phyloP scores from a whole-genome alignment of 2,797 vertebrate species.

The Oreochromis grahami region DNA sequence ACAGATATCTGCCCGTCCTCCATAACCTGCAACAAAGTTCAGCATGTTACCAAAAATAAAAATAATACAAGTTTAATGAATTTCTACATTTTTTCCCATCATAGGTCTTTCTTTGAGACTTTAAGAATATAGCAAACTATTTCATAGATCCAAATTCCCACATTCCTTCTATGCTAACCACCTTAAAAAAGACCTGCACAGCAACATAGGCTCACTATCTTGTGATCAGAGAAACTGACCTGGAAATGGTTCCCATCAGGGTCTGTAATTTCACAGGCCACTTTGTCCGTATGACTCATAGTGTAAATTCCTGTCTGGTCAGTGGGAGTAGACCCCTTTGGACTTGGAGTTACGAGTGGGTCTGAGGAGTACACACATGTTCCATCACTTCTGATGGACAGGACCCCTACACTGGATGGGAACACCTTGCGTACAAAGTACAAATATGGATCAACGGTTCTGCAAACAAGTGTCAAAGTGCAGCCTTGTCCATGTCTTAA shows the following conservation, averaged over 20 bases:
- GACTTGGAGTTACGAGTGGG: neutral
- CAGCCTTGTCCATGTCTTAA: neutral
- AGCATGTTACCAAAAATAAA: rapidly evolving
- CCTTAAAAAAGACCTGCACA: rapidly evolving
- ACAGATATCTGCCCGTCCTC: constrained; percentile 80
- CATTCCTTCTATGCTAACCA: neutral
- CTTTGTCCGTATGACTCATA: constrained; percentile 80
- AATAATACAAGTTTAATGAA: rapidly evolving
- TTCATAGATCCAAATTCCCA: neutral
- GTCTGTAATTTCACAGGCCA: constrained; percentile 83
- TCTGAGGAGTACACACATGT: constrained; percentile 77
- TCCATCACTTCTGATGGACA: constrained; percentile 81
- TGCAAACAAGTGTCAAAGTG: neutral
- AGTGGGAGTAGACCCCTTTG: constrained; percentile 3
- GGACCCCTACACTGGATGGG: constrained; percentile 72
- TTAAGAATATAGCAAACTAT: neutral
- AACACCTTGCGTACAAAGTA: constrained; percentile 73
- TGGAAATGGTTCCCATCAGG: constrained; percentile 83
- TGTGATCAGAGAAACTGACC: constrained; percentile 63
- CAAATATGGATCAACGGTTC: neutral
- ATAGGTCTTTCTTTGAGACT: neutral
- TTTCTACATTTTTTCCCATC: neutral
- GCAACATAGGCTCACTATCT: neutral
- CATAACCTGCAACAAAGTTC: constrained; percentile 76
- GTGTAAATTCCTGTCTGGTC: constrained; percentile 75